Evolutionary conservation across 2,888 invertebrate genomes (phyloP).

Genomic region (Trichopria drosophilae): DNA sequence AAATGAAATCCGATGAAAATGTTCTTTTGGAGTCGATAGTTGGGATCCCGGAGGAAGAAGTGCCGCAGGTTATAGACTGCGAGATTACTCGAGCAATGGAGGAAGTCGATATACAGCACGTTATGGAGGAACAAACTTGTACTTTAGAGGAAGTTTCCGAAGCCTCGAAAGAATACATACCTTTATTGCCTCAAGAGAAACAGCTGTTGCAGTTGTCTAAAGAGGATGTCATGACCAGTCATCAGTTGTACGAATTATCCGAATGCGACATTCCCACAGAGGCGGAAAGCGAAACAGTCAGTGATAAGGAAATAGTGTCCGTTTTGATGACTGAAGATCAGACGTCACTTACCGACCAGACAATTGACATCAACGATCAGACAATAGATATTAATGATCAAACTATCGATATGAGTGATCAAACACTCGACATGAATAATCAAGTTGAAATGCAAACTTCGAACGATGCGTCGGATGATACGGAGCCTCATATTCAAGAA

Average conservation of each 20-base stretch:
- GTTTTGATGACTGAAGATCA: too few relatives aligned
- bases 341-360: too few relatives aligned
- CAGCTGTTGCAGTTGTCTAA: slow-evolving; percentile 41
- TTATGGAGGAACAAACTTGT: slow-evolving; percentile 36
- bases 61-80: slow-evolving; percentile 9
- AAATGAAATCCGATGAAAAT: slow-evolving; percentile 1
- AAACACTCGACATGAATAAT: too few relatives aligned
- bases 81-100: too few relatives aligned
- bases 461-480: slow-evolving; percentile 41
- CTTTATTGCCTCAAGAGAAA: slow-evolving; percentile 36
- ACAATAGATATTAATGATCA: too few relatives aligned
- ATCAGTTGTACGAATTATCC: slow-evolving; percentile 44
- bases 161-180: slow-evolving; percentile 35
- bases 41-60: slow-evolving; percentile 10
- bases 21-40: slow-evolving; percentile 16
- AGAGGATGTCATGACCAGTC: too few relatives aligned
- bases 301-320: slow-evolving; percentile 25
- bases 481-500: slow-evolving; percentile 52
- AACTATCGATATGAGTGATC: too few relatives aligned
- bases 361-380: too few relatives aligned
- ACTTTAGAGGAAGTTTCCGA: slow-evolving; percentile 36
- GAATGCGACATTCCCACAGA: slow-evolving; percentile 43
- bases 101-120: slow-evolving; percentile 32
- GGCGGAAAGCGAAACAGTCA: slow-evolving; percentile 36
- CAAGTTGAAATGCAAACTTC: slow-evolving; percentile 37